These are phyloP conservation scores for Pterostichus madidus DNA, from an alignment of 2,888 invertebrate species.

Conservation along the genomic window DNA sequence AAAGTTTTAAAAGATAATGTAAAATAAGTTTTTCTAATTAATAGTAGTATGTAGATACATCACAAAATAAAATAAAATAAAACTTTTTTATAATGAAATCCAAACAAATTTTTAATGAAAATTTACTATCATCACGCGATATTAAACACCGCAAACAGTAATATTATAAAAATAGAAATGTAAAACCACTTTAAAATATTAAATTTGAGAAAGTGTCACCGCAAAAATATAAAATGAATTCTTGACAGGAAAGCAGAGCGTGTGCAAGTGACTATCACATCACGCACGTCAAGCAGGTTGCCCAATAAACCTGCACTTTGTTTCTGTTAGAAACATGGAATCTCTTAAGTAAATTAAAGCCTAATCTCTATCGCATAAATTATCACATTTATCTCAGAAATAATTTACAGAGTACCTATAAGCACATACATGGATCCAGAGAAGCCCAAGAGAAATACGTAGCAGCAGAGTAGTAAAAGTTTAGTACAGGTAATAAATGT, in stretches of 20 bases:
- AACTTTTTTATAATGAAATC: neutral
- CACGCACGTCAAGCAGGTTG: neutral
- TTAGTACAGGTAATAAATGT: conserved; percentile 26
- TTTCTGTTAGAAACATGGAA: neutral
- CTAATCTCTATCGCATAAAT: neutral
- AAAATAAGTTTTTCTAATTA: too few species aligned
- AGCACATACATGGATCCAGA: neutral
- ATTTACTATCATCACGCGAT: too few species aligned
- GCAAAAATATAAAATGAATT: neutral
- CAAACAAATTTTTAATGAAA: neutral
- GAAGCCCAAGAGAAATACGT: neutral
- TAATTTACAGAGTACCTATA: neutral
- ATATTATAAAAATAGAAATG: too few species aligned
- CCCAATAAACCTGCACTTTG: neutral
- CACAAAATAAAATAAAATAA: neutral
- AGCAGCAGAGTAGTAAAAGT: neutral
- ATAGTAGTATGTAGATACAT: too few species aligned
- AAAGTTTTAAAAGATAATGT: too few species aligned
- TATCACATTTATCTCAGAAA: conserved; percentile 10
- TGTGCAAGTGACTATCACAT: neutral
- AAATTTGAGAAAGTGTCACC: neutral
- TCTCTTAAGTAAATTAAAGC: conserved; percentile 21
- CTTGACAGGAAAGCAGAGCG: neutral
- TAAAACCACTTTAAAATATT: conserved; percentile 4
- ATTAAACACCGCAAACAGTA: too few species aligned